Conservation (phyloP, 2,797 vertebrate species). For the Eulemur rubriventer region DNA sequence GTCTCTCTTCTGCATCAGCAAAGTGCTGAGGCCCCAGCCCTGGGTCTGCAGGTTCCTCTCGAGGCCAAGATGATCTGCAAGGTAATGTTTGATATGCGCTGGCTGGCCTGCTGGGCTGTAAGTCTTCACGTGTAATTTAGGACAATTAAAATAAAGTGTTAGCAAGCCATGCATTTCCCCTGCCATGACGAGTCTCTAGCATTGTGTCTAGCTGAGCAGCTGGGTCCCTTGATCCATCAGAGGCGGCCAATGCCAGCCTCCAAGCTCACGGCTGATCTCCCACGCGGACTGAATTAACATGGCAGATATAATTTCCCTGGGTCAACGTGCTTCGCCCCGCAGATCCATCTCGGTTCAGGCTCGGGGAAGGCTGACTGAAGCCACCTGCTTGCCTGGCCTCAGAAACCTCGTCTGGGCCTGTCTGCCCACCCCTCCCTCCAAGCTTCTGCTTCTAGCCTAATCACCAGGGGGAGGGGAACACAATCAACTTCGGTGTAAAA, state of each 20-base stretch:
- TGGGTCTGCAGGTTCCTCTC: slow-evolving; percentile 73
- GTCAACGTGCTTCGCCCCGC: slow-evolving; percentile 83
- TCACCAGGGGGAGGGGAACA: slow-evolving; percentile 87
- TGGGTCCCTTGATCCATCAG: slow-evolving; percentile 78
- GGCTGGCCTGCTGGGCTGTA: slow-evolving; percentile 81
- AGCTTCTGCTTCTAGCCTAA: slow-evolving; percentile 91
- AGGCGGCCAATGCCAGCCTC: slow-evolving; percentile 74
- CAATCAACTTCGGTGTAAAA: slow-evolving; percentile 93
- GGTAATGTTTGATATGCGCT: slow-evolving; percentile 81
- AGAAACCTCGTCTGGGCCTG: slow-evolving; percentile 65
- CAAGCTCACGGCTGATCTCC: slow-evolving; percentile 80
- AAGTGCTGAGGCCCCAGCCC: background rate
- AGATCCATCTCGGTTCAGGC: slow-evolving; percentile 83
- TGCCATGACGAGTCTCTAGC: slow-evolving; percentile 78
- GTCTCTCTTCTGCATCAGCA: background rate
- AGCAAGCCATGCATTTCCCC: slow-evolving; percentile 83
- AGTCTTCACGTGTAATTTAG: slow-evolving; percentile 85
- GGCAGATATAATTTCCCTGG: slow-evolving; percentile 86
- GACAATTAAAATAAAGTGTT: slow-evolving; percentile 86
- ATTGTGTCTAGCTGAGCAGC: slow-evolving; percentile 63
- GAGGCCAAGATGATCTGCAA: slow-evolving; percentile 78
- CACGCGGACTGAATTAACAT: slow-evolving; percentile 85
- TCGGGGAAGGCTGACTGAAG: slow-evolving; percentile 82
- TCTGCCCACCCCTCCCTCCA: slow-evolving; percentile 84
- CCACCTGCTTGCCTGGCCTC: slow-evolving; percentile 84